These are phyloP conservation scores for Alentia gelatinosa DNA, from an alignment of 2,888 invertebrate genomes.

Conservation along the genomic window DNA sequence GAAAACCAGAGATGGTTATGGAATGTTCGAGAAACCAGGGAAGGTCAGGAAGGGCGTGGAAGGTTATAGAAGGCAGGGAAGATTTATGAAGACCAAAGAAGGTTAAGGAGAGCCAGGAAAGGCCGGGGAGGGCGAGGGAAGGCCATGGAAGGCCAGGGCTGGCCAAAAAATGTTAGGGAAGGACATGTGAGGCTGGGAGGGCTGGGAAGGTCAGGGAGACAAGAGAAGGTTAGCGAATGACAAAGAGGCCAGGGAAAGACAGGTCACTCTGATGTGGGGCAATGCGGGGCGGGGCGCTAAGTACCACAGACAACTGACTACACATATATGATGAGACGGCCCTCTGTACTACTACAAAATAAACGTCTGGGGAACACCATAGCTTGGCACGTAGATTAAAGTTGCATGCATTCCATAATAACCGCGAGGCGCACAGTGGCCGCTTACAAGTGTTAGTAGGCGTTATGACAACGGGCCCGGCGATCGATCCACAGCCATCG, in stretches of 20 bases:
- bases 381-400: conserved; percentile 28
- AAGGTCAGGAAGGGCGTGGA: no score
- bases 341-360: background rate
- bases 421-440: conserved; percentile 27
- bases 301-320: background rate
- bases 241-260: background rate
- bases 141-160: no score
- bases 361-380: background rate
- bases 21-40: no score
- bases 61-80: no score
- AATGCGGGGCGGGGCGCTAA: background rate
- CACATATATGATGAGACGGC: background rate
- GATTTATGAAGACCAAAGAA: no score
- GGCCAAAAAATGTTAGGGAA: no score
- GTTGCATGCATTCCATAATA: conserved; percentile 35
- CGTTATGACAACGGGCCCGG: conserved; percentile 12
- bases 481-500: background rate
- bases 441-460: background rate
- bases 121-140: no score
- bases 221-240: no score
- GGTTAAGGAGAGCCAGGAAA: no score
- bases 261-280: background rate
- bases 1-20: no score
- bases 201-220: no score
- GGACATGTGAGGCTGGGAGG: no score